Evolutionary conservation across 2,888 invertebrate species (phyloP).

Genomic region (Altica lythri): DNA sequence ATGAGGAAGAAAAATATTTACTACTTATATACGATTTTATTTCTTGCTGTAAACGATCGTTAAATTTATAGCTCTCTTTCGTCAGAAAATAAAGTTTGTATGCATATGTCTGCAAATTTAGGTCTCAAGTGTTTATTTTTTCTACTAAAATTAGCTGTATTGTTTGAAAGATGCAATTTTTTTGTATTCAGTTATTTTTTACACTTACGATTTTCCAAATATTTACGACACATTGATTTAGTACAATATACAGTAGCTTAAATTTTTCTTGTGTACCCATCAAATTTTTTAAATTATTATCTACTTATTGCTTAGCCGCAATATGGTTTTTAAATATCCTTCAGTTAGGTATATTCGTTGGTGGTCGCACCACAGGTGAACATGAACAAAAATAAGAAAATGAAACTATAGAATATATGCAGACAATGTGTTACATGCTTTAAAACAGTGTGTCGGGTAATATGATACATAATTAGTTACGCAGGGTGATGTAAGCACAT

Average conservation of each 20-base stretch:
- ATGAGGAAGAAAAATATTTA: slow-evolving; percentile 6
- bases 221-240: too few relatives aligned
- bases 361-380: slow-evolving; percentile 28
- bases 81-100: slow-evolving; percentile 2
- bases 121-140: too few relatives aligned
- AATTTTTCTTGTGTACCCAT: too few relatives aligned
- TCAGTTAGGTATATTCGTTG: slow-evolving; percentile 13
- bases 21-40: slow-evolving; percentile 9
- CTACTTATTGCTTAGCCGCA: too few relatives aligned
- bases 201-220: too few relatives aligned
- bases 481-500: slow-evolving; percentile 22
- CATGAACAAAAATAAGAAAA: slow-evolving; percentile 12
- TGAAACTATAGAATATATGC: slow-evolving; percentile 15
- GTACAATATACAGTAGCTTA: too few relatives aligned
- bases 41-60: slow-evolving; percentile 4
- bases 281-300: too few relatives aligned
- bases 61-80: slow-evolving; percentile 4
- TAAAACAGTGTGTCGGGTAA: slow-evolving; percentile 29
- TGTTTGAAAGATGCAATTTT: too few relatives aligned
- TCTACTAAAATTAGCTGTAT: too few relatives aligned
- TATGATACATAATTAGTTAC: slow-evolving; percentile 29
- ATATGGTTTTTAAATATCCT: background rate
- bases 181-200: too few relatives aligned
- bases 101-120: too few relatives aligned
- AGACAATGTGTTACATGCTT: slow-evolving; percentile 30